Percentiles rank a stretch among this genome's conserved stretches.
phyloP scores from a whole-genome alignment of 2,113 vertebrate species.

The Shinisaurus crocodilurus region DNA sequence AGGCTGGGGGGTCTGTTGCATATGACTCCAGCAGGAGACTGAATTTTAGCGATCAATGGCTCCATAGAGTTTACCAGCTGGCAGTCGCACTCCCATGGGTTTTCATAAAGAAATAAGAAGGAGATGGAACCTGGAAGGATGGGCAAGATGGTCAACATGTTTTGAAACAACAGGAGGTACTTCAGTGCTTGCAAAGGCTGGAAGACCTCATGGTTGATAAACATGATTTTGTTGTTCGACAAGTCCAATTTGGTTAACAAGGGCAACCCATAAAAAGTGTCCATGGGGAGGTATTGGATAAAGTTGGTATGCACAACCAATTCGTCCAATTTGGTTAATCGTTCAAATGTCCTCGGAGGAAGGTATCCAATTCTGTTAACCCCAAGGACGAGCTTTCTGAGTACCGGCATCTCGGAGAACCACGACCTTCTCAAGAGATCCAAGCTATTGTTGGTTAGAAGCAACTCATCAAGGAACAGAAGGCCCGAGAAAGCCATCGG shows the following conservation, averaged over 20 bases:
- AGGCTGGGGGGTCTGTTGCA: constrained; percentile 24
- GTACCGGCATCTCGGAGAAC: constrained; percentile 28
- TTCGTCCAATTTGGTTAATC: constrained; percentile 9
- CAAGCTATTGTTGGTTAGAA: constrained; percentile 33
- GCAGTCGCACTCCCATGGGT: constrained; percentile 44
- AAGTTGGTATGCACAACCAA: constrained; percentile 33
- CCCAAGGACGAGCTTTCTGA: constrained; percentile 24
- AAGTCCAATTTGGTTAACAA: constrained; percentile 40
- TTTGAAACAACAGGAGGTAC: constrained; percentile 21
- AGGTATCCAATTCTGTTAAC: constrained; percentile 40
- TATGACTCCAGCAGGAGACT: background rate
- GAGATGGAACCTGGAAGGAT: constrained; percentile 12
- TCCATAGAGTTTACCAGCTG: background rate
- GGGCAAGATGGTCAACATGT: constrained; percentile 16
- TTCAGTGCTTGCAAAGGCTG: constrained; percentile 18
- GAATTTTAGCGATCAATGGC: background rate
- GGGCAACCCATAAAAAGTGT: constrained; percentile 31
- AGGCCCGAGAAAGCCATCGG: constrained; percentile 18
- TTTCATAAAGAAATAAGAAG: constrained; percentile 19
- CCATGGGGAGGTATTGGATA: constrained; percentile 48
- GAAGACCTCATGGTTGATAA: constrained; percentile 34
- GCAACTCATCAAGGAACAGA: constrained; percentile 12
- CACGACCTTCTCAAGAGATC: constrained; percentile 20
- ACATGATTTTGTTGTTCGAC: constrained; percentile 41
- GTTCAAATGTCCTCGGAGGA: constrained; percentile 34